These are phyloP conservation scores for Scaptomyza cyrtandrae DNA, from an alignment of 2,888 invertebrate species.

Conservation along the genomic window DNA sequence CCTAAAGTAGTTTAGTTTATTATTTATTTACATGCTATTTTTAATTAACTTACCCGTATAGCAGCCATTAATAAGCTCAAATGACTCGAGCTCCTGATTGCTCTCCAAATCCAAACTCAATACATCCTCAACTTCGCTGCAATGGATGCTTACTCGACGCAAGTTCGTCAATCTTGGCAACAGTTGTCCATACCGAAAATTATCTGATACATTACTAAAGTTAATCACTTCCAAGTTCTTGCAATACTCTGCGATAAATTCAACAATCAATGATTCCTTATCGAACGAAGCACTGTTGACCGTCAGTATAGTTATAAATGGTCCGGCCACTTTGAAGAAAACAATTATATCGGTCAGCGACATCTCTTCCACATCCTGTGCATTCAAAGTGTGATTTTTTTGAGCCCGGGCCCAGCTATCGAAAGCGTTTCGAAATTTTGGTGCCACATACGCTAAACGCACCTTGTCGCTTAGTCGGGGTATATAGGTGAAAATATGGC, in stretches of 20 bases:
- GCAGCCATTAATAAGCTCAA: constrained; percentile 64
- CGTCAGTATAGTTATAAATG: constrained; percentile 38
- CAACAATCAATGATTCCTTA: constrained; percentile 66
- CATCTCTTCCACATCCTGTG: constrained; percentile 61
- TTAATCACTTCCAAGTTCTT: constrained; percentile 58
- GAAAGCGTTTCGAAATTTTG: constrained; percentile 53
- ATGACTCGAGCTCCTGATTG: constrained; percentile 55
- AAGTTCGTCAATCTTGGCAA: constrained; percentile 47
- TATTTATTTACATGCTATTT: neutral
- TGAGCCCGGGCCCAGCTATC: constrained; percentile 47
- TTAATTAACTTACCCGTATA: constrained; percentile 55
- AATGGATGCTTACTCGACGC: constrained; percentile 52
- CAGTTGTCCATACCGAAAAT: constrained; percentile 55
- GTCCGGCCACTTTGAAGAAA: constrained; percentile 63
- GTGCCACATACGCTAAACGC: constrained; percentile 50
- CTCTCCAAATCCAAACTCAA: constrained; percentile 50
- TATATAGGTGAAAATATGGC: constrained; percentile 43
- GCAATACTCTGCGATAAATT: constrained; percentile 63
- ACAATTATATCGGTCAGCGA: constrained; percentile 57
- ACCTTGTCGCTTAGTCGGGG: constrained; percentile 57
- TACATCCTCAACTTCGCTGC: constrained; percentile 68
- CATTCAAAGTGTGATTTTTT: constrained; percentile 22
- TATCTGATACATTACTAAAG: constrained; percentile 61
- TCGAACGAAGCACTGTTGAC: constrained; percentile 53
- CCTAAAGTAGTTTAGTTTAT: constrained; percentile 31